A percentile compares a stretch with the other conserved stretches of the same genome.
These are phyloP conservation scores for Xanthia togata DNA, from an alignment of 2,888 invertebrate genomes.

Conservation along the genomic window DNA sequence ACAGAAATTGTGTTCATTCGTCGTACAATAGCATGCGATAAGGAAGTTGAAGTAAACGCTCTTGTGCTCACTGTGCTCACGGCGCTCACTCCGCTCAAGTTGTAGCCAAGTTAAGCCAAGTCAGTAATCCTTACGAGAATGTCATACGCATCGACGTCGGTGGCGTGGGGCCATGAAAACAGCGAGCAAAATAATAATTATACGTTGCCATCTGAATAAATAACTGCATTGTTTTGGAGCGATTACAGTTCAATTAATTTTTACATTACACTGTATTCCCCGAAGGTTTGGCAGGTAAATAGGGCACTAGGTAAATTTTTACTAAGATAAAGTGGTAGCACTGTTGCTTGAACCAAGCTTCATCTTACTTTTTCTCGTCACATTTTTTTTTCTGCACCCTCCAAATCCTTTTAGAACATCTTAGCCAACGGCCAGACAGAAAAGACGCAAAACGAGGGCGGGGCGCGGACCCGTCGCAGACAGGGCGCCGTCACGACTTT, in stretches of 20 bases:
- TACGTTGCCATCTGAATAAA: not conserved
- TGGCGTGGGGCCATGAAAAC: slow-evolving; percentile 22
- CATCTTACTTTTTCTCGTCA: too few species aligned
- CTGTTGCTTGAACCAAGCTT: not conserved
- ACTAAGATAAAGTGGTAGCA: not conserved
- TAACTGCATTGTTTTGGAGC: not conserved
- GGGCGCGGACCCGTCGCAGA: too few species aligned
- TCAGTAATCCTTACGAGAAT: slow-evolving; percentile 41
- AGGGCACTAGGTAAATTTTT: too few species aligned
- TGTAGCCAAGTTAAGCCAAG: slow-evolving; percentile 22
- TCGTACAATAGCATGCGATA: slow-evolving; percentile 14
- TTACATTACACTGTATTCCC: too few species aligned
- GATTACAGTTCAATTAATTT: too few species aligned
- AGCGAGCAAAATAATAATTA: slow-evolving; percentile 1
- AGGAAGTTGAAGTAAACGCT: slow-evolving; percentile 34
- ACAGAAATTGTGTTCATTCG: slow-evolving; percentile 1
- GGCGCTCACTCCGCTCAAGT: slow-evolving; percentile 13
- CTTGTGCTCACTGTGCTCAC: slow-evolving; percentile 3
- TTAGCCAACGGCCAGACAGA: too few species aligned
- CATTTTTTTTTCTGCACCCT: too few species aligned
- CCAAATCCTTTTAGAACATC: too few species aligned
- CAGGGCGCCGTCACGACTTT: too few species aligned
- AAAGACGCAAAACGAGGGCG: too few species aligned
- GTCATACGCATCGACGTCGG: slow-evolving; percentile 45
- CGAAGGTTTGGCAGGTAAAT: too few species aligned